Percentiles rank a stretch among this genome's conserved stretches.
phyloP scores from a whole-genome alignment of 2,797 vertebrate species.

The Florisuga fusca region DNA sequence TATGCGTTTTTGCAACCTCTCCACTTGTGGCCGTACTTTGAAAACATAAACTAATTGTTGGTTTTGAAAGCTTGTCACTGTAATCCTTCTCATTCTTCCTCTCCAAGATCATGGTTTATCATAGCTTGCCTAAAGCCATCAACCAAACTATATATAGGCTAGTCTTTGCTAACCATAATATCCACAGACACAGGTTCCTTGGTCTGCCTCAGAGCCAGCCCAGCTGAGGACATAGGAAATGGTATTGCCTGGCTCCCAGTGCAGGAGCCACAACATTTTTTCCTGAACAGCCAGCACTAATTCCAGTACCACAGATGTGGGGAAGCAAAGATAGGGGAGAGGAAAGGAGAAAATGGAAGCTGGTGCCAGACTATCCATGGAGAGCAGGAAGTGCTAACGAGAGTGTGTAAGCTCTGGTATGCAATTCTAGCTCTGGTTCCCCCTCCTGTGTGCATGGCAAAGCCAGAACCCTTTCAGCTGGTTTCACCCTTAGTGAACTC shows the following conservation, averaged over 20 bases:
- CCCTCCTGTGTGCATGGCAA: background rate
- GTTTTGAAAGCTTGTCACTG: slow-evolving; percentile 57
- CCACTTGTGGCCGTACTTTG: slow-evolving; percentile 21
- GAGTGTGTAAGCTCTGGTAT: background rate
- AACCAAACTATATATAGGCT: slow-evolving; percentile 55
- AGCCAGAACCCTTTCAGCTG: background rate
- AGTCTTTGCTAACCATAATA: slow-evolving; percentile 14
- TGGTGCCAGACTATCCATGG: background rate
- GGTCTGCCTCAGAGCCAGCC: slow-evolving; percentile 49
- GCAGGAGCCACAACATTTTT: slow-evolving; percentile 43
- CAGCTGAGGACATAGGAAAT: slow-evolving; percentile 26
- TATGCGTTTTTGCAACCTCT: slow-evolving; percentile 1
- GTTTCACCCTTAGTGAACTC: background rate
- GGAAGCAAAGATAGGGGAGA: background rate
- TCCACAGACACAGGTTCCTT: slow-evolving; percentile 60
- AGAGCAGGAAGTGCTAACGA: background rate
- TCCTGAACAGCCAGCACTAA: slow-evolving; percentile 34
- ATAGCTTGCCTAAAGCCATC: slow-evolving; percentile 40
- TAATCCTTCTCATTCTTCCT: slow-evolving; percentile 45
- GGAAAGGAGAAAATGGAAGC: background rate
- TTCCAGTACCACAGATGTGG: background rate
- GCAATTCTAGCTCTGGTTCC: background rate
- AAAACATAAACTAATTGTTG: slow-evolving; percentile 62
- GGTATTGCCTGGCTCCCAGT: slow-evolving; percentile 12
- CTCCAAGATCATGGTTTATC: slow-evolving; percentile 33